A percentile compares a stretch with the other conserved stretches of the same genome.
Conservation (phyloP, 92 coral and sea anemone genomes). For the Actinostola sp. region DNA sequence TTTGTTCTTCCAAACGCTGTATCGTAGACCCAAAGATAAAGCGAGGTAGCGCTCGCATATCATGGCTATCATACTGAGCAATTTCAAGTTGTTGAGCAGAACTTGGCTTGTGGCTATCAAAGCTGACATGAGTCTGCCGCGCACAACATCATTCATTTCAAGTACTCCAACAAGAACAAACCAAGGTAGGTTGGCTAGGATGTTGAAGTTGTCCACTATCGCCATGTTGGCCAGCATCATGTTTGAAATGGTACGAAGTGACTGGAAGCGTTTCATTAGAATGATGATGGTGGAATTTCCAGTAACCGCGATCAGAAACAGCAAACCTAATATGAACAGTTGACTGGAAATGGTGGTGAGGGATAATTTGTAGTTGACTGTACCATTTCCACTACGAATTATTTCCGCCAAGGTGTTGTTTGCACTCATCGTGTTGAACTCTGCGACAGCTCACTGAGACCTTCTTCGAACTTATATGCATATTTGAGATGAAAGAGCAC, state of each 20-base stretch:
- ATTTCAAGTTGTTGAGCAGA: conserved; percentile 21
- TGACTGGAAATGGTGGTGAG: not conserved
- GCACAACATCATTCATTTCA: not conserved
- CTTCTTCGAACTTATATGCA: no score
- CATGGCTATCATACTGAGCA: conserved; percentile 25
- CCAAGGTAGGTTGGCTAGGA: conserved; percentile 26
- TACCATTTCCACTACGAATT: no score
- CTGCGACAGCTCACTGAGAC: no score
- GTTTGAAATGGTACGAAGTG: conserved; percentile 42
- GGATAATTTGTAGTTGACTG: not conserved
- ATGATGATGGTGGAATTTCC: conserved; percentile 30
- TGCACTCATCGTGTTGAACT: no score
- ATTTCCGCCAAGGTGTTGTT: no score
- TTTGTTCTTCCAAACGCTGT: conserved; percentile 29
- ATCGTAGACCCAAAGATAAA: conserved; percentile 33
- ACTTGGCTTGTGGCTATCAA: conserved; percentile 9
- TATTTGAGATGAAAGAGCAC: no score
- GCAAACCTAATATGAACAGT: conserved; percentile 8
- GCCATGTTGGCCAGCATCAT: conserved; percentile 42
- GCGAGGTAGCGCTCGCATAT: conserved; percentile 37
- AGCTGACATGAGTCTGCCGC: conserved; percentile 12
- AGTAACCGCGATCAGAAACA: conserved; percentile 16
- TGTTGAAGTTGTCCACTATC: conserved; percentile 34
- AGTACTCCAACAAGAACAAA: conserved; percentile 32
- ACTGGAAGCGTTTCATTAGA: conserved; percentile 27